Conservation (phyloP, 2,888 invertebrate genomes). For the Eurytoma adleriae region DNA sequence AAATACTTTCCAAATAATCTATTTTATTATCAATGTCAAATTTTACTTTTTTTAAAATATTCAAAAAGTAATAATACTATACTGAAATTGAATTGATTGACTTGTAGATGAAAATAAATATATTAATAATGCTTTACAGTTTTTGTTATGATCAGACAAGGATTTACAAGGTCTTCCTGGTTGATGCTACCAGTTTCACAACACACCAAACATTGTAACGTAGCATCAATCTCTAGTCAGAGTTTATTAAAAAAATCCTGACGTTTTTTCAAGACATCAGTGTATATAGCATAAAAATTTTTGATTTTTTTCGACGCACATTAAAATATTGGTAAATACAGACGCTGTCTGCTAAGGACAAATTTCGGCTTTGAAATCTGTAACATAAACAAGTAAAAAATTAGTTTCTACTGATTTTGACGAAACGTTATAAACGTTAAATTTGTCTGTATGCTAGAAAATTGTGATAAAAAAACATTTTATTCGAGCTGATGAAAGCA, state of each 20-base stretch:
- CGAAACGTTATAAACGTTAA: constrained; percentile 55
- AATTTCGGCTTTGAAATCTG: constrained; percentile 49
- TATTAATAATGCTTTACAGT: constrained; percentile 45
- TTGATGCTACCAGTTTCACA: constrained; percentile 53
- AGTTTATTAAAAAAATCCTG: constrained; percentile 50
- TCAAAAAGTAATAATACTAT: neutral
- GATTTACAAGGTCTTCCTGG: constrained; percentile 55
- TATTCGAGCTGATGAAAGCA: constrained; percentile 53
- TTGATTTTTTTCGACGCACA: constrained; percentile 39
- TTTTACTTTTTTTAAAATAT: too few species aligned
- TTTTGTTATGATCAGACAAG: constrained; percentile 41
- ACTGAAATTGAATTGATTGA: constrained; percentile 12
- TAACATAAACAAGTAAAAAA: constrained; percentile 44
- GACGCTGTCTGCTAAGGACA: constrained; percentile 46
- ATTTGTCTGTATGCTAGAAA: constrained; percentile 48
- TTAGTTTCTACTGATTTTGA: constrained; percentile 52
- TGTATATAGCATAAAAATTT: constrained; percentile 53
- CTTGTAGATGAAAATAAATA: neutral
- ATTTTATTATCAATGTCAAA: neutral
- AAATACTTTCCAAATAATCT: neutral
- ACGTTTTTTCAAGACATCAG: constrained; percentile 47
- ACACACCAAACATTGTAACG: constrained; percentile 41
- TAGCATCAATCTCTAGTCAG: constrained; percentile 58
- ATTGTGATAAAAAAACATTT: constrained; percentile 57
- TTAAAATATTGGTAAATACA: constrained; percentile 56